Percentiles rank a stretch among this genome's conserved stretches.
These are phyloP conservation scores for Oegoconia quadripuncta DNA, from an alignment of 2,888 invertebrate species.

Conservation along the genomic window DNA sequence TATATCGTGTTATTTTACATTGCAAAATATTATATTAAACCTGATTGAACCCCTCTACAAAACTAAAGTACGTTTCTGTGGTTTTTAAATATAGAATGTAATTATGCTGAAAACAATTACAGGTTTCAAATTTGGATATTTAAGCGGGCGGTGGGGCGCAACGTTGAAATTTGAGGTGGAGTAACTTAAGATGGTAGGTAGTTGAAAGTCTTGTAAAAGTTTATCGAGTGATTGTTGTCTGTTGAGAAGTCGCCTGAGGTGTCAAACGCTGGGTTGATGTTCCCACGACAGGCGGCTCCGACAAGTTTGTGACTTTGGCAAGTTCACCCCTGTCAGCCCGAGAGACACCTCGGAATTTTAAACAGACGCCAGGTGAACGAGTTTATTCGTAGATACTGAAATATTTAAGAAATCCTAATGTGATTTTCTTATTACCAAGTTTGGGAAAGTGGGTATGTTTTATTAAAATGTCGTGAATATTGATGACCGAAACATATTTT, in stretches of 20 bases:
- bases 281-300: constrained; percentile 36
- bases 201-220: constrained; percentile 43
- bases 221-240: constrained; percentile 47
- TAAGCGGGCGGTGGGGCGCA: background rate
- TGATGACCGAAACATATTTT: too few relatives aligned
- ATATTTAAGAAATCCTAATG: constrained; percentile 49
- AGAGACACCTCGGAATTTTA: constrained; percentile 63
- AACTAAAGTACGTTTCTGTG: too few relatives aligned
- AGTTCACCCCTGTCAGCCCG: constrained; percentile 44
- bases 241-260: constrained; percentile 43
- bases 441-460: constrained; percentile 22
- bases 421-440: constrained; percentile 46
- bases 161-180: background rate
- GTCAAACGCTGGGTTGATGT: constrained; percentile 46
- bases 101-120: too few relatives aligned
- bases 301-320: constrained; percentile 35
- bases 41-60: too few relatives aligned
- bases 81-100: too few relatives aligned
- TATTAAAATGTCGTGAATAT: too few relatives aligned
- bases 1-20: too few relatives aligned
- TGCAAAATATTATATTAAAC: too few relatives aligned
- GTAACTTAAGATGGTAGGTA: constrained; percentile 10
- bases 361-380: constrained; percentile 61
- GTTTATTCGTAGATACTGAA: constrained; percentile 52
- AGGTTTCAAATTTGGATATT: too few relatives aligned